Base-by-base conservation (phyloP, 1,140 invertebrate genomes). In the Aphaenogaster floridana region DNA sequence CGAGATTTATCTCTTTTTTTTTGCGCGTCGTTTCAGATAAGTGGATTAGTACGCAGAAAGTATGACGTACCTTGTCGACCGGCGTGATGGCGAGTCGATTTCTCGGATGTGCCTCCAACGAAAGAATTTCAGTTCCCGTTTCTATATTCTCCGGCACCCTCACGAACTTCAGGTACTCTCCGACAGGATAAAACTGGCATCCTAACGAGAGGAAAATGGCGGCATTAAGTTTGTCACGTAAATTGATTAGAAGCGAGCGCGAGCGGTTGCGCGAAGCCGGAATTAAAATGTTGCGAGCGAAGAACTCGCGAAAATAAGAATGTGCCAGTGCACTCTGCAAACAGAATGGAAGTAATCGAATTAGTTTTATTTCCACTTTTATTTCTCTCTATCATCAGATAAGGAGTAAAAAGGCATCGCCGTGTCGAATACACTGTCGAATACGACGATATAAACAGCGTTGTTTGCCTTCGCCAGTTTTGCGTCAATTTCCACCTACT, bases 181-280 rank as follows among this genome's bases (percentile, higher is more conserved):
- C 97, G 1, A 96, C 93, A 0, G 97, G 97, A 92, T 97, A 97
- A 93, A 98, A 98, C 94, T 97, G 97, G 93, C 97, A 98, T 94
- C 97, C 97, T 98, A 36, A 95, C 0, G n/a, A 57, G 34, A n/a
- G 50, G 6, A 74, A 15, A 28, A 34, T 34, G 6, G 3, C 21
- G 21, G 66, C 1, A 9, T 42, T 77, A 72, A 64, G 50, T n/a
- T 52, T 39, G 21, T 28, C 5, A n/a, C 9, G 39, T 21, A 71
- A 68, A 50, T 72, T 74, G 11, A 72, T 83, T 84, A 48, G 4
- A 74, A 63, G 21, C 34, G 42, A n/a, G 6, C 45, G 17, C n/a
- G 36, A 77, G 8, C n/a, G n/a, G n/a, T 78, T 2, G 59, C 63
- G 63, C 17, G 11, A 57, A 0, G 36, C 15, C 17, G 34, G 50